These are phyloP conservation scores for Caenorhabditis zanzibari DNA, from an alignment of 2,888 invertebrate species.

Conservation along the genomic window DNA sequence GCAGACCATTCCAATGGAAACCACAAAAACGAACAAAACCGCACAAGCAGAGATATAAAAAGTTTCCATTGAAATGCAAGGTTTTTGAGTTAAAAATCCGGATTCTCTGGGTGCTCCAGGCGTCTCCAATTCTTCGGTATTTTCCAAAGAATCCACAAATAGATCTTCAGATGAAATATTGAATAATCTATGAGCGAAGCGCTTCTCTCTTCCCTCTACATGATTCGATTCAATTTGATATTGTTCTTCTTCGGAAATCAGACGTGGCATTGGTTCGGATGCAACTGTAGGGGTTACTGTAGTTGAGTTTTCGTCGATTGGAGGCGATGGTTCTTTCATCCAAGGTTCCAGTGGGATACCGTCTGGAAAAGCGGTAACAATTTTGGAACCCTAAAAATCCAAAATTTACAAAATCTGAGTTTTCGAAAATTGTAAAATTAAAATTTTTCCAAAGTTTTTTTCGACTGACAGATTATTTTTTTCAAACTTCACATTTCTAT, in stretches of 20 bases:
- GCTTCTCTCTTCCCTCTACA: conserved; percentile 35
- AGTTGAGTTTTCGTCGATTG: conserved; percentile 27
- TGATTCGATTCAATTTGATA: conserved; percentile 58
- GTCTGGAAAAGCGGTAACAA: conserved; percentile 52
- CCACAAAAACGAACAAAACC: conserved; percentile 48
- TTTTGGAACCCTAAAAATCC: too few species aligned
- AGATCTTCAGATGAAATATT: conserved; percentile 51
- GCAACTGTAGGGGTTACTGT: neutral
- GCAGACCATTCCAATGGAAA: conserved; percentile 55
- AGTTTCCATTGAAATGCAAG: conserved; percentile 45
- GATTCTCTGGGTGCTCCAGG: conserved; percentile 53
- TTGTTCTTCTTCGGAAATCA: conserved; percentile 51
- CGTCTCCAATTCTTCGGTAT: conserved; percentile 34
- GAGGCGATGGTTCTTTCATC: conserved; percentile 64
- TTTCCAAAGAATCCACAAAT: conserved; percentile 33
- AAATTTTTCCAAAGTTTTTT: too few species aligned
- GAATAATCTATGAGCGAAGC: conserved; percentile 45
- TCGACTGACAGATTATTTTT: too few species aligned
- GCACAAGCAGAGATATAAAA: conserved; percentile 40
- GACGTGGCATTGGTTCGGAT: conserved; percentile 41
- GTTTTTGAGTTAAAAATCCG: neutral
- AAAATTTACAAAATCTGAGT: too few species aligned
- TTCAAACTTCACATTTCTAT: too few species aligned
- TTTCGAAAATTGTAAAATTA: too few species aligned
- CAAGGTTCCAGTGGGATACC: conserved; percentile 57